Evolutionary conservation across 2,113 vertebrate genomes (phyloP).

Genomic region (Sebastes fasciatus): DNA sequence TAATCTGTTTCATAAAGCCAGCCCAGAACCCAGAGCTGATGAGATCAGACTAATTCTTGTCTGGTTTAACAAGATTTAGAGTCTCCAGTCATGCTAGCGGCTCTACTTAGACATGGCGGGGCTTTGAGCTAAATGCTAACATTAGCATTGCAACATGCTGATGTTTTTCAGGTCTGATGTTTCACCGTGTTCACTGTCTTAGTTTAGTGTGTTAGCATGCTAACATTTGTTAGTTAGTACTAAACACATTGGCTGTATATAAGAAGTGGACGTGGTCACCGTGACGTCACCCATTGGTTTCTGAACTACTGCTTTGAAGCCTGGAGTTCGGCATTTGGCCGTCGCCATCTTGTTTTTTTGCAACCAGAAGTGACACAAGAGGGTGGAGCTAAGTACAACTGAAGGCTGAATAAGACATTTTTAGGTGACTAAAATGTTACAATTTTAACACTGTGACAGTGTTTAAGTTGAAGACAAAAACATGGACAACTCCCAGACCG

Average conservation of each 20-base stretch:
- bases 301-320: no score
- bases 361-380: no score
- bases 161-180: neutral
- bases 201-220: neutral
- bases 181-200: neutral
- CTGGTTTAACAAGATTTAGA: neutral
- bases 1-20: conserved; percentile 46
- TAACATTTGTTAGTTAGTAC: neutral
- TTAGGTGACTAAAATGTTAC: no score
- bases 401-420: no score
- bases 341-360: no score
- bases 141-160: neutral
- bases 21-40: conserved; percentile 6
- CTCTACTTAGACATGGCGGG: neutral
- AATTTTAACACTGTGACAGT: no score
- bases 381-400: no score
- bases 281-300: no score
- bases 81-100: neutral
- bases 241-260: neutral
- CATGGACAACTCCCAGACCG: no score
- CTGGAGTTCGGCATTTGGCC: no score
- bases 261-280: no score
- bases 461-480: no score
- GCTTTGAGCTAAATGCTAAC: conserved; percentile 7
- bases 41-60: conserved; percentile 7